Conservation (phyloP, 1,140 invertebrate species). For the Melanaphis sacchari region DNA sequence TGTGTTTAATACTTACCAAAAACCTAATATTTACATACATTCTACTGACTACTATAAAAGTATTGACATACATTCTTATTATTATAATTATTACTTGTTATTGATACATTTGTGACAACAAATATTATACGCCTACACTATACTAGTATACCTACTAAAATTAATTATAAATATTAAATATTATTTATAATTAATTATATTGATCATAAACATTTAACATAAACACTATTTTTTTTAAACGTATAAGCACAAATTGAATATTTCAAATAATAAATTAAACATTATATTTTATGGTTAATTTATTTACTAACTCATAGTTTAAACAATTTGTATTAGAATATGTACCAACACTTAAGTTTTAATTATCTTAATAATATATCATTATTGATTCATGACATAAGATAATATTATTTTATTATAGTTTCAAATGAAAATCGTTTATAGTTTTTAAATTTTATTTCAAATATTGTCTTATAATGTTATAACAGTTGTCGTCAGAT, state of each 20-base stretch:
- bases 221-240: background rate
- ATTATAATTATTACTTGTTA: background rate
- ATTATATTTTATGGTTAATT: background rate
- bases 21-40: background rate
- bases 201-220: background rate
- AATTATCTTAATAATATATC: background rate
- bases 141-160: background rate
- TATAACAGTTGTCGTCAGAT: background rate
- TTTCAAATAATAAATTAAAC: background rate
- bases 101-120: background rate
- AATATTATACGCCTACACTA: background rate
- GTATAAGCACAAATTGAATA: background rate
- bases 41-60: background rate
- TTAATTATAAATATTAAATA: too few species aligned
- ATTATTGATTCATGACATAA: too few species aligned
- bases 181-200: too few species aligned
- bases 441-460: background rate
- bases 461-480: background rate
- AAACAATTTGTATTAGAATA: background rate
- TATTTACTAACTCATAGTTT: background rate
- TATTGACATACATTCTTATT: background rate
- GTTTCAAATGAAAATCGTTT: background rate
- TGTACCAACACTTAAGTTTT: background rate
- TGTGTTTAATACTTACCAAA: background rate
- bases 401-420: too few species aligned